A percentile compares a stretch with the other conserved stretches of the same genome.
Conservation (phyloP, 2,113 vertebrate genomes). For the Python bivittatus region DNA sequence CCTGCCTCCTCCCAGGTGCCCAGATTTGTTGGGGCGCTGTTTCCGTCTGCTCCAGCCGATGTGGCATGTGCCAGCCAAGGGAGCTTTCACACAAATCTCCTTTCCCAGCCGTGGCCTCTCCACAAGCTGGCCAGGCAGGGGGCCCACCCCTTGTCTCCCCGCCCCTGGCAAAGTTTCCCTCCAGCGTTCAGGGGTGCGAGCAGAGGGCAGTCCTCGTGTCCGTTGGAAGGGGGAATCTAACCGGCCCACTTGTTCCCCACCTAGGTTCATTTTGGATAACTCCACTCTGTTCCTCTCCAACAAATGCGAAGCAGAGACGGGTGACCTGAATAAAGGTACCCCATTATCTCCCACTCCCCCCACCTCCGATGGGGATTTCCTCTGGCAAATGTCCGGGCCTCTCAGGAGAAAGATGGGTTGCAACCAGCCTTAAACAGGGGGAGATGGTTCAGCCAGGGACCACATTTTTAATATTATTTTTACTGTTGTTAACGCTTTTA, state of each 20-base stretch:
- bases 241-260: not conserved
- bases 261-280: constrained; percentile 91
- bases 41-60: no score
- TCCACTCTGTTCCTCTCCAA: constrained; percentile 90
- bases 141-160: not conserved
- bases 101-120: no score
- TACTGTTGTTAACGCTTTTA: not conserved
- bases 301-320: constrained; percentile 83
- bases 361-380: not conserved
- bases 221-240: not conserved
- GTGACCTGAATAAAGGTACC: constrained; percentile 87
- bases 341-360: not conserved
- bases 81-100: no score
- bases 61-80: no score
- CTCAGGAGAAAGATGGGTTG: not conserved
- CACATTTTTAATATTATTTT: not conserved
- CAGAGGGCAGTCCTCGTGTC: no score
- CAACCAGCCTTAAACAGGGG: not conserved
- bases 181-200: no score
- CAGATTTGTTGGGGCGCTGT: no score
- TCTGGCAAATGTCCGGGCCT: not conserved
- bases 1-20: no score
- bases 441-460: not conserved
- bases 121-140: not conserved
- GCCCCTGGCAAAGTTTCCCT: not conserved